Base-by-base conservation (phyloP, 2,113 vertebrate species). In the Etheostoma spectabile region DNA sequence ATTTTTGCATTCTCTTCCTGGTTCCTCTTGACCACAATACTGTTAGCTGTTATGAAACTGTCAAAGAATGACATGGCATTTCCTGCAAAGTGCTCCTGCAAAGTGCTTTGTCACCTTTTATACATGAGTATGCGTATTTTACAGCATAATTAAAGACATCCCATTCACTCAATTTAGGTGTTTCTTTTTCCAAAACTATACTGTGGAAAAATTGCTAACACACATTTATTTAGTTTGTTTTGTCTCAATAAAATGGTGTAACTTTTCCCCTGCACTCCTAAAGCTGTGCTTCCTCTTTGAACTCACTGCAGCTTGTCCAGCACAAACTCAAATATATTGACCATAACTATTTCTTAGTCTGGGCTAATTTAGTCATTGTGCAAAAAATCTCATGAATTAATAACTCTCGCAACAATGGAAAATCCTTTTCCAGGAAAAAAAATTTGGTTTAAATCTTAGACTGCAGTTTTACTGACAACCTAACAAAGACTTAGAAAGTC, bases 271-370 rank as follows among this genome's bases (percentile, higher is more conserved):
- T 68, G 21, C 16, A 60, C 72, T 52, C 13, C 68, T 22, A 7
- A 62, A 27, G 11, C 19, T 55, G 33, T 8, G 1, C 66, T 80
- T 84, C 74, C 82, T 84, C 67, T 69, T 53, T 38, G 3, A 63
- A 53, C 71, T 35, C 3, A 38, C 30, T 35, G 48, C 16, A 78
- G 18, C 19, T 15, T 21, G n/a, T 30, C 8, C 3, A 1, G 7
- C 5, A 65, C 24, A 48, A 4, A 48, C 51, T 21, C 8, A 2
- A 21, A 66, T 49, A 30, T n/a, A 21, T 6, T 42, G 5, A 33
- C 13, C 5, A 63, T 42, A 30, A 60, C 53, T 24, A 60, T 70
- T 10, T 59, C 5, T 69, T 35, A 63, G 5, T 52, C 15, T 14
- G 10, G 8, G 12, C 12, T 38, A 21, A 53, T 11, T n/a, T 11